These are phyloP conservation scores for Hippasteria phrygiana DNA, from an alignment of 53 echinoderm and acorn worm species.

Conservation along the genomic window DNA sequence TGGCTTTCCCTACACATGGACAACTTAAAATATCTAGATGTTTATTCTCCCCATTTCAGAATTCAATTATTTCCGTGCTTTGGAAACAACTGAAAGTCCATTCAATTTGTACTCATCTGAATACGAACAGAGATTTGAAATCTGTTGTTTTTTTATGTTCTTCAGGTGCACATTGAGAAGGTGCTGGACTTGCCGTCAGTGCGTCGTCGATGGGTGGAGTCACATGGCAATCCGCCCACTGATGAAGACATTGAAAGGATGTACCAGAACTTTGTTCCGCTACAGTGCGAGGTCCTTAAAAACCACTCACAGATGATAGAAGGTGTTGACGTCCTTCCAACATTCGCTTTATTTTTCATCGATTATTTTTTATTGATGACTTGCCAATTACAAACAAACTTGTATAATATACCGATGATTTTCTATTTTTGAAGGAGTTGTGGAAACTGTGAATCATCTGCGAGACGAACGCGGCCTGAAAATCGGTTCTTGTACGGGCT, in stretches of 20 bases:
- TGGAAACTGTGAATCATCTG: conserved; percentile 69
- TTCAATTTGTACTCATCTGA: too few species aligned
- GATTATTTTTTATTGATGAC: neutral
- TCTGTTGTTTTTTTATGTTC: neutral
- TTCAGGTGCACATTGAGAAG: conserved; percentile 85
- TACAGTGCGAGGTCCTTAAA: conserved; percentile 76
- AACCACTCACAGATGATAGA: conserved; percentile 74
- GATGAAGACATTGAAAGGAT: conserved; percentile 87
- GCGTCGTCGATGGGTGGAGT: conserved; percentile 68
- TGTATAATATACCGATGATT: neutral
- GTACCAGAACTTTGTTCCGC: conserved; percentile 84
- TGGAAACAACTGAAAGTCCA: too few species aligned
- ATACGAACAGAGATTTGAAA: neutral
- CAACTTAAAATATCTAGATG: too few species aligned
- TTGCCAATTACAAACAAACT: neutral
- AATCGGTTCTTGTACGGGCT: conserved; percentile 93
- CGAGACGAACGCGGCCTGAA: conserved; percentile 73
- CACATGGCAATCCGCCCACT: conserved; percentile 73
- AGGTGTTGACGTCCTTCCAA: conserved; percentile 54
- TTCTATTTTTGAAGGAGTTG: conserved; percentile 68
- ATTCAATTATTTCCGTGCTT: too few species aligned
- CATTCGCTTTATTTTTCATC: neutral
- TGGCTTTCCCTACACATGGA: neutral
- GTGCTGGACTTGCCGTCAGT: conserved; percentile 77
- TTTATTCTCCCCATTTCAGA: too few species aligned